These are phyloP conservation scores for Linhomoeus sp. DNA, from an alignment of 2,888 invertebrate genomes.

Conservation along the genomic window DNA sequence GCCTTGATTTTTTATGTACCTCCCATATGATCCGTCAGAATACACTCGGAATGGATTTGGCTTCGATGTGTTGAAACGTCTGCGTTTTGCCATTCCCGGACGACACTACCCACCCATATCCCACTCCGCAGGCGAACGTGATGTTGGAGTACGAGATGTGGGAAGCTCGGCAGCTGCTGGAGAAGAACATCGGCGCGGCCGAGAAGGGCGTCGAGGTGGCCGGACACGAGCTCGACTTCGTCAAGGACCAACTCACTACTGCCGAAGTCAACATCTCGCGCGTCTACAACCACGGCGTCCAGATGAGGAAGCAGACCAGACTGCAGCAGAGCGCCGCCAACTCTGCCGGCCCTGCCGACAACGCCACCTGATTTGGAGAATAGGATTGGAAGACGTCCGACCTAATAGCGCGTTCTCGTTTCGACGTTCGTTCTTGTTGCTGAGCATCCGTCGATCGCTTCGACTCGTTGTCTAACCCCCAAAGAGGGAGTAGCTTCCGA, in stretches of 20 bases:
- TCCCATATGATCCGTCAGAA: no score
- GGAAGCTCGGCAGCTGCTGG: constrained; percentile 61
- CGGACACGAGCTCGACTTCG: constrained; percentile 76
- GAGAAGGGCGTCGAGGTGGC: constrained; percentile 60
- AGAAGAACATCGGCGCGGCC: constrained; percentile 53
- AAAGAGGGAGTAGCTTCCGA: no score
- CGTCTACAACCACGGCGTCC: constrained; percentile 94
- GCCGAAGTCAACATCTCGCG: constrained; percentile 97
- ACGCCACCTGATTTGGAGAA: background rate
- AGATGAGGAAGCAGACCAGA: constrained; percentile 64
- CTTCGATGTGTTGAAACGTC: no score
- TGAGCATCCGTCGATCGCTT: background rate
- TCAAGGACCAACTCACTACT: constrained; percentile 93
- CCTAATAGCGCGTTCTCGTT: background rate
- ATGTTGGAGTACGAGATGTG: constrained; percentile 86
- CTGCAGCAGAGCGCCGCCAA: constrained; percentile 33
- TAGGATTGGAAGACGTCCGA: background rate
- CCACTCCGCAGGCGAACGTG: constrained; percentile 64
- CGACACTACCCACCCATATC: no score
- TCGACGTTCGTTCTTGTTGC: background rate
- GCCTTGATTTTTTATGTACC: no score
- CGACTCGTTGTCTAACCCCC: background rate
- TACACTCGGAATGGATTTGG: no score
- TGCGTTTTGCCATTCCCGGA: no score
- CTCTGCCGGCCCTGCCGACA: no score